A percentile compares a stretch with the other conserved stretches of the same genome.
These are phyloP conservation scores for Gobiocypris rarus DNA, from an alignment of 2,113 vertebrate genomes.

Conservation along the genomic window DNA sequence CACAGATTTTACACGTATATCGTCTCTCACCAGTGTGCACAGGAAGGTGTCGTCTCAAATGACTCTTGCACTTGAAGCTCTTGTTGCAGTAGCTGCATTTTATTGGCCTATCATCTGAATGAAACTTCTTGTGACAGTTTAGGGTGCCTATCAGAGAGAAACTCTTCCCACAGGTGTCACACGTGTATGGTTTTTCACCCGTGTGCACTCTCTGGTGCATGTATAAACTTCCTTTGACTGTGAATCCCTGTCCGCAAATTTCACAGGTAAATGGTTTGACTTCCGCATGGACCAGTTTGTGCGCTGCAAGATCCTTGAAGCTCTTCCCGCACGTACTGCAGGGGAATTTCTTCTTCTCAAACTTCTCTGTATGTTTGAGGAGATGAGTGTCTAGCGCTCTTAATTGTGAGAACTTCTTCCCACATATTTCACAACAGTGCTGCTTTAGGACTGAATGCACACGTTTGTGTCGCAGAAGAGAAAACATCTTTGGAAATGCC, in stretches of 20 bases:
- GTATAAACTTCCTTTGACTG: slow-evolving; percentile 63
- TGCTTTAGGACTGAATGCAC: slow-evolving; percentile 6
- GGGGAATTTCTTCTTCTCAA: slow-evolving; percentile 29
- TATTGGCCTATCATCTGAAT: slow-evolving; percentile 62
- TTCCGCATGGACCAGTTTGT: slow-evolving; percentile 62
- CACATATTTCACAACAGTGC: slow-evolving; percentile 45
- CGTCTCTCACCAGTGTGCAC: slow-evolving; percentile 69
- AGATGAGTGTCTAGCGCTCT: slow-evolving; percentile 43
- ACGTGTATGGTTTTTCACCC: slow-evolving; percentile 70
- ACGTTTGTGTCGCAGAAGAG: slow-evolving; percentile 53
- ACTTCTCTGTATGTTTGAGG: slow-evolving; percentile 19
- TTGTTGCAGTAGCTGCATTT: slow-evolving; percentile 68
- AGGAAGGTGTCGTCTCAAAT: slow-evolving; percentile 69
- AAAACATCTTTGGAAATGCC: slow-evolving; percentile 64
- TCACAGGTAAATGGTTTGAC: slow-evolving; percentile 64
- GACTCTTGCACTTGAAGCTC: slow-evolving; percentile 56
- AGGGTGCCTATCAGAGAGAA: slow-evolving; percentile 76
- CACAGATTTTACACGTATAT: slow-evolving; percentile 66
- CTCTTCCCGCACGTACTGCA: slow-evolving; percentile 44
- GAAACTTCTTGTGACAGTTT: slow-evolving; percentile 72
- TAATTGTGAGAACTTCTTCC: slow-evolving; percentile 37
- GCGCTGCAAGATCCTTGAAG: slow-evolving; percentile 62
- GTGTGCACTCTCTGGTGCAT: slow-evolving; percentile 53
- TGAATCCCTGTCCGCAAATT: slow-evolving; percentile 70
- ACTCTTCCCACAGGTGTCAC: slow-evolving; percentile 71